Evolutionary conservation across 2,888 invertebrate genomes (phyloP).

Genomic region (Ptilodon capucinus): DNA sequence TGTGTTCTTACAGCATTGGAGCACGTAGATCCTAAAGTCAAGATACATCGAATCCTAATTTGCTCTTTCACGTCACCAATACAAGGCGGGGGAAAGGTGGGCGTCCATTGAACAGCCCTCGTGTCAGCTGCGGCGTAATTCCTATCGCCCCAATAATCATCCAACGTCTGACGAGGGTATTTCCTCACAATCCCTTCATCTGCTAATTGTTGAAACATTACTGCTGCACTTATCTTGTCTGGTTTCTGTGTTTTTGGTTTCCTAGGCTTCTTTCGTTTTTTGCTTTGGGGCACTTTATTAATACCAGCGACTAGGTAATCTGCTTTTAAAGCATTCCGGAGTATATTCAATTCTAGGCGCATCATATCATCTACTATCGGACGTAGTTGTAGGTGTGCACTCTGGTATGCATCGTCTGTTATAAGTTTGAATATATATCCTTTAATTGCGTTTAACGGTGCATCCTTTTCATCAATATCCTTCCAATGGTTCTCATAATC

Average conservation of each 20-base stretch:
- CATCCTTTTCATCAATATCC: constrained; percentile 61
- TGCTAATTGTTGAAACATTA: constrained; percentile 88
- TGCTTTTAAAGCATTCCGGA: constrained; percentile 78
- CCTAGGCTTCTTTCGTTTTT: constrained; percentile 66
- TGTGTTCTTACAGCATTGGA: constrained; percentile 80
- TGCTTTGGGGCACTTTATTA: constrained; percentile 42
- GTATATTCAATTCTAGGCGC: constrained; percentile 78
- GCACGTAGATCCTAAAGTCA: constrained; percentile 78
- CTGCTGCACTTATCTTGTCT: constrained; percentile 82
- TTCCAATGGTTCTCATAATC: constrained; percentile 65
- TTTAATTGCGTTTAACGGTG: constrained; percentile 82
- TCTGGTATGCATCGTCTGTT: constrained; percentile 84
- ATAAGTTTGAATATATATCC: constrained; percentile 85
- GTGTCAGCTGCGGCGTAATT: constrained; percentile 83
- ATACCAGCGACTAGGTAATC: constrained; percentile 52
- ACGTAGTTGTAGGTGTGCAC: constrained; percentile 86
- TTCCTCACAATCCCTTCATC: constrained; percentile 86
- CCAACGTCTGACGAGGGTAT: constrained; percentile 82
- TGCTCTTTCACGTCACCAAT: constrained; percentile 84
- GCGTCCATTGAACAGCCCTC: constrained; percentile 66
- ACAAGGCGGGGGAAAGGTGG: constrained; percentile 75
- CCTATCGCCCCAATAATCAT: constrained; percentile 87
- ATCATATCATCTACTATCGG: constrained; percentile 87
- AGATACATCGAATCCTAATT: constrained; percentile 83
- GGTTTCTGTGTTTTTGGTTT: constrained; percentile 83